phyloP scores from a whole-genome alignment of 64 coral and sea anemone genomes.

The Montipora cactus region DNA sequence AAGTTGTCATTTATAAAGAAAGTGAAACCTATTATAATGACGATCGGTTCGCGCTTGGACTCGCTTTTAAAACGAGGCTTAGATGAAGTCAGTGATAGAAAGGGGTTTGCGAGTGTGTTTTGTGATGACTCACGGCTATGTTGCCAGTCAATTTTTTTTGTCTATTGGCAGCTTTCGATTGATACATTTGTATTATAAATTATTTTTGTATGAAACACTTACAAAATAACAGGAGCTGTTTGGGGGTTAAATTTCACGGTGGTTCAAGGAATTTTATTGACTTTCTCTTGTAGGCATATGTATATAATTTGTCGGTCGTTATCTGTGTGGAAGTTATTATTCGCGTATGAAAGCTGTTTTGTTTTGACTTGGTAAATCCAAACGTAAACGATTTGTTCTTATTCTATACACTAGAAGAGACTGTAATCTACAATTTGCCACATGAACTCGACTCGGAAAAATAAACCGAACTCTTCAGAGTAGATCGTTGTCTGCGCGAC shows the following conservation, averaged over 20 bases:
- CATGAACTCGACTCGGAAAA: too few species aligned
- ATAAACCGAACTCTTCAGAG: too few species aligned
- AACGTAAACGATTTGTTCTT: too few species aligned
- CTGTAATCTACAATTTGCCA: too few species aligned
- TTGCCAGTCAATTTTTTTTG: neutral
- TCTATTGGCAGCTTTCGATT: neutral
- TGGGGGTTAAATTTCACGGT: neutral
- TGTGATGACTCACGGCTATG: neutral
- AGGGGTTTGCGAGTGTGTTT: neutral
- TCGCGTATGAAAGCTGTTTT: too few species aligned
- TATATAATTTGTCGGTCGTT: neutral
- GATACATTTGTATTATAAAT: slow-evolving; percentile 48
- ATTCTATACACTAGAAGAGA: too few species aligned
- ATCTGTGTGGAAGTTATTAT: neutral
- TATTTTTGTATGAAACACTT: slow-evolving; percentile 56
- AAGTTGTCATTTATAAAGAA: too few species aligned
- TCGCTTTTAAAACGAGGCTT: too few species aligned
- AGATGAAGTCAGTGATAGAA: too few species aligned
- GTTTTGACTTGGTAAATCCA: neutral
- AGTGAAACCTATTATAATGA: too few species aligned
- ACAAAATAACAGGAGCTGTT: neutral
- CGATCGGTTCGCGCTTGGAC: too few species aligned
- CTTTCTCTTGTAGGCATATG: neutral
- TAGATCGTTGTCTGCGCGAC: too few species aligned
- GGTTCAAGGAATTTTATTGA: slow-evolving; percentile 28